Evolutionary conservation across 2,888 invertebrate species (phyloP), one percentile per base, ranked within the genome.

Genomic region (Yponomeuta sedellus): DNA sequence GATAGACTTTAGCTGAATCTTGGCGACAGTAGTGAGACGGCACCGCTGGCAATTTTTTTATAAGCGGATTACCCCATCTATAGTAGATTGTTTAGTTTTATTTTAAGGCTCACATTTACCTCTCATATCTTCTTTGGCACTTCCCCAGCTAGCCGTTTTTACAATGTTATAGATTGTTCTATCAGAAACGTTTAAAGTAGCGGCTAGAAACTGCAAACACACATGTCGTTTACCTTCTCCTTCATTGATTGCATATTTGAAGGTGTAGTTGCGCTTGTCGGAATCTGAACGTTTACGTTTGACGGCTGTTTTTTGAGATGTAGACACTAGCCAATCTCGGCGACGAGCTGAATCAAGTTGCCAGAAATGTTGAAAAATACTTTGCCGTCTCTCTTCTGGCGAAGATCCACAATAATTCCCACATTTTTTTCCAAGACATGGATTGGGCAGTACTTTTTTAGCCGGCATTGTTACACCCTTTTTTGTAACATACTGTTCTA

Each of bases 11-110:
- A 34, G 66, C 66, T 10, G 66, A 64, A 59, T 71, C 71, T 56
- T 71, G 22, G 2, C 74, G 68, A 59, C 71, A 72, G 64, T 73
- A 72, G 64, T 74, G 72, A 4, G 74, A 74, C 10, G 73, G 72
- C 1, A 71, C 63, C 11, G 68, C 68, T 10, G 68, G 69, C n/a
- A 69, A 64, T 12, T 56, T 65, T 67, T 70, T 70, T n/a, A 73
- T 71, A 62, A 69, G 72, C 28, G 67, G 67, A 16, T 68, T 16
- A 66, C 67, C 16, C 2, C 12, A 34, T 66, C 63, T 61, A 52
- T 65, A 25, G 61, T 65, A 11, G n/a, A 12, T 10, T 22, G n/a
- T 22, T 61, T 62, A 16, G 68, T 69, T 67, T 70, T 70, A 28
- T 70, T 72, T 10, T 66, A 67, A 10, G 72, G 72, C 34, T 61